A percentile compares a stretch with the other conserved stretches of the same genome.
phyloP scores from a whole-genome alignment of 1,140 invertebrate species.

The Drosophila parabipectinata region DNA sequence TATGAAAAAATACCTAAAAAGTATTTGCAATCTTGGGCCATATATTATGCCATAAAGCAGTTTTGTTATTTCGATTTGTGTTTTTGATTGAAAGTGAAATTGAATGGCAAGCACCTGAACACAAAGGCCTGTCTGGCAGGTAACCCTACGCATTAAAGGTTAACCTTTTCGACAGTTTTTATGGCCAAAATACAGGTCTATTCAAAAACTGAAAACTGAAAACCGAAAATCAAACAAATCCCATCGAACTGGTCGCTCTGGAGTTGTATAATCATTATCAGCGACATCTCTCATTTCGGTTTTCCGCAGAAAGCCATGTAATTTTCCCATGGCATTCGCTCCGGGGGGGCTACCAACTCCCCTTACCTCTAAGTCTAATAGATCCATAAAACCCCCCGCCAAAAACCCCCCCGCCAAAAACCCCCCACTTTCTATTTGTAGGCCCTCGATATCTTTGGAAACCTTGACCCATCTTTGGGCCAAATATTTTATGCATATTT shows the following conservation, averaged over 20 bases:
- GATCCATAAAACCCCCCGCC: neutral
- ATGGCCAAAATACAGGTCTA: constrained; percentile 9
- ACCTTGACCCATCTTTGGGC: constrained; percentile 43
- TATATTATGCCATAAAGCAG: neutral
- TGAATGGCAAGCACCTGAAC: neutral
- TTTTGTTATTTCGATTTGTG: neutral
- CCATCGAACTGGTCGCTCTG: neutral
- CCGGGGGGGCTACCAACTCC: constrained; percentile 4
- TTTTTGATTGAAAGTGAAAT: neutral
- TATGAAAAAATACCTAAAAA: no score
- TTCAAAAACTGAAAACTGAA: constrained; percentile 5
- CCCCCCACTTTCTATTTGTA: neutral
- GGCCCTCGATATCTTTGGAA: neutral
- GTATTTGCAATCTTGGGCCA: no score
- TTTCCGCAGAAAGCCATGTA: constrained; percentile 30
- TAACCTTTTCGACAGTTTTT: constrained; percentile 1
- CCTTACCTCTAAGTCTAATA: neutral
- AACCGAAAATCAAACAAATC: constrained; percentile 7
- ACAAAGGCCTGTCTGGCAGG: neutral
- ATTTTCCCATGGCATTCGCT: constrained; percentile 38
- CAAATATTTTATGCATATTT: constrained; percentile 41
- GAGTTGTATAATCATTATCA: constrained; percentile 26
- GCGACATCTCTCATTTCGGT: constrained; percentile 35
- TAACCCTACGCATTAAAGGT: neutral
- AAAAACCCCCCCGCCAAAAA: neutral